These are phyloP conservation scores for Phyllostomus discolor DNA, from an alignment of 2,113 vertebrate species.

Conservation along the genomic window DNA sequence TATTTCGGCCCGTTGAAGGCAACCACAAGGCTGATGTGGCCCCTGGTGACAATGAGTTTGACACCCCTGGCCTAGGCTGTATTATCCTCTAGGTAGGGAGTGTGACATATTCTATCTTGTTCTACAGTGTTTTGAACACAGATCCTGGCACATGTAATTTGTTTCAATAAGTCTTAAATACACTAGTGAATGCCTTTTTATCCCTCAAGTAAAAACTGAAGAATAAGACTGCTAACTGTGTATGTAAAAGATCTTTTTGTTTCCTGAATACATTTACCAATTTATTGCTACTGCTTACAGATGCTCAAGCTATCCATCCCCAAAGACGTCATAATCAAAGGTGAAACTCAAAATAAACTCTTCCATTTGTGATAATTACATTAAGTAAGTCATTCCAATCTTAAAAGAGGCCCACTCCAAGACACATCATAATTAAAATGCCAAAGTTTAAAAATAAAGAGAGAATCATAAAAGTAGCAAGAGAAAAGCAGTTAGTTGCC, in stretches of 20 bases:
- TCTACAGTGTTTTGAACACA: background rate
- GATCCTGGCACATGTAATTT: background rate
- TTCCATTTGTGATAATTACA: conserved; percentile 2
- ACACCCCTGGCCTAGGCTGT: background rate
- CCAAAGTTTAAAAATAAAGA: no score
- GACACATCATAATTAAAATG: no score
- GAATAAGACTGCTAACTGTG: background rate
- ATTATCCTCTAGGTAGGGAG: background rate
- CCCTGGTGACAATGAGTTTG: no score
- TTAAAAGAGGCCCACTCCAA: no score
- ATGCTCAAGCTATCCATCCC: background rate
- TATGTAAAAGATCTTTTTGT: background rate
- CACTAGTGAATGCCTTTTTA: background rate
- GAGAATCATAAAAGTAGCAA: no score
- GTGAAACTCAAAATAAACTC: conserved; percentile 34
- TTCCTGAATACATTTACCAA: background rate
- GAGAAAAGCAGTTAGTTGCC: no score
- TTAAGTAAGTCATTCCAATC: background rate
- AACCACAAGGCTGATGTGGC: no score
- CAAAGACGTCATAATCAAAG: background rate
- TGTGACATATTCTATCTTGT: background rate
- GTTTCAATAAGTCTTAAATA: background rate
- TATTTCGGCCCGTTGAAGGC: no score
- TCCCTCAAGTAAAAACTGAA: background rate
- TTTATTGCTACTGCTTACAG: background rate